Evolutionary conservation across 2,888 invertebrate species (phyloP), one percentile per base, ranked within the genome.

Genomic region (Tiliacea aurago): DNA sequence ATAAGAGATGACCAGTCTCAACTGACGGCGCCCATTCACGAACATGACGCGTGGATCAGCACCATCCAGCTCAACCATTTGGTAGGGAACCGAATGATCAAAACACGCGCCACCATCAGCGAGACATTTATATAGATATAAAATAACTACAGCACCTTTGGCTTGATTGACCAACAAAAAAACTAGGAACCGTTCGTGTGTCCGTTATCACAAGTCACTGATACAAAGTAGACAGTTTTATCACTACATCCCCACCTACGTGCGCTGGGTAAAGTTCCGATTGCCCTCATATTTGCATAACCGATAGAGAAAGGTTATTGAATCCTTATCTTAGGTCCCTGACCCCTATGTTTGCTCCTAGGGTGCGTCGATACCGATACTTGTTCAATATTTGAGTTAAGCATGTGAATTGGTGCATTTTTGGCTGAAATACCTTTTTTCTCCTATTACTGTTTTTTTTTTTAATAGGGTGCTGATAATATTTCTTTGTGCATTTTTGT

Each of bases 291-390:
- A 91, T 92, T 92, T 91, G 92, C 91, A 90, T 90, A 89, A 76
- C 80, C 84, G 91, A 91, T 90, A 90, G 76, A 51, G 71, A 77
- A 85, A 88, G 95, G 94, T 95, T 94, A 95, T 95, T 95, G 95
- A 93, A 93, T 93, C 89, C 87, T 95, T 95, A 95, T 95, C 95
- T 63, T 1, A 73, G 93, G 90, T 93, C 90, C 73, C 71, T 90
- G 92, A 92, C 91, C 92, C 73, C 77, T 76, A 73, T 90, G 86
- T 90, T 90, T 91, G 87, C 88, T 89, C 80, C 84, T 86, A 84
- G 89, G 87, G 85, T 82, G 82, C 78, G 78, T 49, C 76, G 85
- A 88, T 90, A 89, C 70, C 78, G 76, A 79, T 61, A 84, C 64
- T 84, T 84, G 85, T 83, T 86, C 77, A 86, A 85, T 86, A 87